phyloP scores from a whole-genome alignment of 2,888 invertebrate species.

The Thelaira solivaga region DNA sequence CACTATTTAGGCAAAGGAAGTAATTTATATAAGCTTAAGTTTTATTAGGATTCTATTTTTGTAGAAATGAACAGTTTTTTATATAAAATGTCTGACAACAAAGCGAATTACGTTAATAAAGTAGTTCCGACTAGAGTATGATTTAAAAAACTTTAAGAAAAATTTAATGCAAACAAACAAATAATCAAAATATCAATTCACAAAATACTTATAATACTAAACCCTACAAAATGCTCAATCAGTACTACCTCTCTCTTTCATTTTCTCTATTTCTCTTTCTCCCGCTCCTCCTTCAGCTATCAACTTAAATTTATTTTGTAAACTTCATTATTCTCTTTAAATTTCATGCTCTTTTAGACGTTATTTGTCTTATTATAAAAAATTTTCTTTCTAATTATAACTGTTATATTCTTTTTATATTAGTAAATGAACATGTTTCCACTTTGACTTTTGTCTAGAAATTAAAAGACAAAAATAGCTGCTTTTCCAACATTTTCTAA shows the following conservation, averaged over 20 bases:
- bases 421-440: conserved; percentile 44
- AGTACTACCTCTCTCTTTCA: conserved; percentile 1
- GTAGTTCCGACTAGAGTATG: conserved; percentile 78
- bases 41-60: conserved; percentile 58
- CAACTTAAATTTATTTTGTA: conserved; percentile 16
- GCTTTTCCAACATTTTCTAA: conserved; percentile 63
- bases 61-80: conserved; percentile 53
- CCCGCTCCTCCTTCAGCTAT: not conserved
- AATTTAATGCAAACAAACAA: conserved; percentile 30
- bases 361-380: conserved; percentile 4
- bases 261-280: conserved; percentile 3
- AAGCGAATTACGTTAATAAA: conserved; percentile 59
- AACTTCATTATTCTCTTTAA: not conserved
- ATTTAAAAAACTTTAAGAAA: conserved; percentile 67
- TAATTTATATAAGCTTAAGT: conserved; percentile 63
- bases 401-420: too few species aligned
- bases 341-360: conserved; percentile 37
- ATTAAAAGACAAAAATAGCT: conserved; percentile 62
- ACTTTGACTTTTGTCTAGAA: conserved; percentile 61
- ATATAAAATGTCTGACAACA: conserved; percentile 50
- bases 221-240: conserved; percentile 39
- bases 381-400: conserved; percentile 34
- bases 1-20: conserved; percentile 33
- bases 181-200: conserved; percentile 62
- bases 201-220: conserved; percentile 51